Evolutionary conservation across 1,140 invertebrate genomes (phyloP).

Genomic region (Odontomachus brunneus): DNA sequence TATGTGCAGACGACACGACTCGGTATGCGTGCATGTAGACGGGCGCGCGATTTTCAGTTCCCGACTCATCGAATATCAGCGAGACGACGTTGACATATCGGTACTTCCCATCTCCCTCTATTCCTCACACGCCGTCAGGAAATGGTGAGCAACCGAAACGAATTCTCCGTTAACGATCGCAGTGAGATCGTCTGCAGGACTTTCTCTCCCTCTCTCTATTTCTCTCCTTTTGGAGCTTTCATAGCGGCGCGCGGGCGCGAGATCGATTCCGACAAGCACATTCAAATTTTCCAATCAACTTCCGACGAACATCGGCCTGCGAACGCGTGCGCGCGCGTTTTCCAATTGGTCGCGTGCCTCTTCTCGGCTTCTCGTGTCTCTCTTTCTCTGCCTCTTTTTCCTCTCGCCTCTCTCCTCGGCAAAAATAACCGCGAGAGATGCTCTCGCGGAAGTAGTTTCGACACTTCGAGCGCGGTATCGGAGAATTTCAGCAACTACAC

Average conservation of each 20-base stretch:
- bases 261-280: slow-evolving; percentile 11
- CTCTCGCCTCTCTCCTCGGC: too few relatives aligned
- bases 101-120: slow-evolving; percentile 58
- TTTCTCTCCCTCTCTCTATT: background rate
- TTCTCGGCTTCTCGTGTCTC: too few relatives aligned
- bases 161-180: slow-evolving; percentile 71
- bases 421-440: too few relatives aligned
- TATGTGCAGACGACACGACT: background rate
- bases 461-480: background rate
- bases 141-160: slow-evolving; percentile 59
- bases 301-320: background rate
- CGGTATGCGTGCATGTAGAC: slow-evolving; percentile 17
- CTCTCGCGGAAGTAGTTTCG: background rate
- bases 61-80: slow-evolving; percentile 62
- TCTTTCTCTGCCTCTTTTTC: too few relatives aligned
- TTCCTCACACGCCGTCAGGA: slow-evolving; percentile 51
- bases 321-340: background rate
- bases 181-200: slow-evolving; percentile 61
- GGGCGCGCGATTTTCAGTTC: slow-evolving; percentile 50
- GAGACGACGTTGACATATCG: slow-evolving; percentile 60
- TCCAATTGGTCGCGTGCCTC: background rate
- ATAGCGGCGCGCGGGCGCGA: background rate
- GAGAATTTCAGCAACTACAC: slow-evolving; percentile 7
- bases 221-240: slow-evolving; percentile 25
- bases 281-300: slow-evolving; percentile 46